Percentiles rank a stretch among this genome's conserved stretches.
These are phyloP conservation scores for Delichon dasypus DNA, from an alignment of 2,797 vertebrate species.

Conservation along the genomic window DNA sequence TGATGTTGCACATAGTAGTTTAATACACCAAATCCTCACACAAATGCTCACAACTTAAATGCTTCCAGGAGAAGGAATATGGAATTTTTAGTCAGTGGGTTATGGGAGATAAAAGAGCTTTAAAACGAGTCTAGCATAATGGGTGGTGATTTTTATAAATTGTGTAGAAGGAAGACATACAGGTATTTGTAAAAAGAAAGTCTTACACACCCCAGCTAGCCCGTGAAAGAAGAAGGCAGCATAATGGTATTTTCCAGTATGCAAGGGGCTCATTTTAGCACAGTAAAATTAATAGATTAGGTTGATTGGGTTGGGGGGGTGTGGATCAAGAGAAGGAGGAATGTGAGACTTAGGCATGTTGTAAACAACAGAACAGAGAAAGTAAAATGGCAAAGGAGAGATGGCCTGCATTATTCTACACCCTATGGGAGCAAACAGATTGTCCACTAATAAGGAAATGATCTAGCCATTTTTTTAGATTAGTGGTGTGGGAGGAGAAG, in stretches of 20 bases:
- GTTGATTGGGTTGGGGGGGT: not conserved
- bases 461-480: slow-evolving; percentile 62
- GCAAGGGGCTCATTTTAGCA: slow-evolving; percentile 21
- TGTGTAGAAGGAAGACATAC: not conserved
- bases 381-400: slow-evolving; percentile 32
- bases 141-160: slow-evolving; percentile 20
- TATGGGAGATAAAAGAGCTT: slow-evolving; percentile 25
- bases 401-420: slow-evolving; percentile 12
- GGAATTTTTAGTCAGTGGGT: slow-evolving; percentile 8
- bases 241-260: slow-evolving; percentile 12
- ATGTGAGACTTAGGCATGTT: not conserved
- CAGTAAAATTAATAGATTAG: not conserved
- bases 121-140: slow-evolving; percentile 7
- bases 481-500: slow-evolving; percentile 60
- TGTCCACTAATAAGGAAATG: slow-evolving; percentile 62
- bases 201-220: not conserved
- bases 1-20: slow-evolving; percentile 40
- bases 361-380: slow-evolving; percentile 12
- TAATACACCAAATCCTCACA: not conserved
- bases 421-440: slow-evolving; percentile 63
- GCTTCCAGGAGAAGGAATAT: not conserved
- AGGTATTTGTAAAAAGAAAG: not conserved
- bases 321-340: not conserved
- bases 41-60: not conserved
- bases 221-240: not conserved